Conservation (phyloP, 1,140 invertebrate species). For the Achatina immaculata region DNA sequence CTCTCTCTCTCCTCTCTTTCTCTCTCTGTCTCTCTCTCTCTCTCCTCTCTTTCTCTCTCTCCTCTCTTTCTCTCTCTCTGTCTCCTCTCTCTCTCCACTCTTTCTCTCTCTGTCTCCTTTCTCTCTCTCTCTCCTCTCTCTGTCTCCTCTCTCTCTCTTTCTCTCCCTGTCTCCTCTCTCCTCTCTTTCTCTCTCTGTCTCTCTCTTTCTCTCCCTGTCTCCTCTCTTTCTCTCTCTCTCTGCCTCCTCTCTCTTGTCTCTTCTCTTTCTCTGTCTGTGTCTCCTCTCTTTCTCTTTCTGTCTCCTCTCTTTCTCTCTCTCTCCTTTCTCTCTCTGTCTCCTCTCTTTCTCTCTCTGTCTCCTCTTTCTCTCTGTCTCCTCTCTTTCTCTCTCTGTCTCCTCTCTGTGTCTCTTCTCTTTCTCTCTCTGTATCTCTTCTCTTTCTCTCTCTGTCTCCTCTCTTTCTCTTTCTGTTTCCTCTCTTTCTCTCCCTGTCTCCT, state of each 20-base stretch:
- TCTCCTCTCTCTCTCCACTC: background rate
- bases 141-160: background rate
- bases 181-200: background rate
- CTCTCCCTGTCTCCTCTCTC: background rate
- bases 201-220: background rate
- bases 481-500: background rate
- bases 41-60: background rate
- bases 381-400: background rate
- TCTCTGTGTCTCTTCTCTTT: no score
- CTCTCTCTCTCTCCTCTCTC: background rate
- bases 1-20: background rate
- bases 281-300: no score
- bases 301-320: background rate
- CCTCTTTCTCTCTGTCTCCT: background rate
- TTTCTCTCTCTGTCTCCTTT: background rate
- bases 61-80: background rate
- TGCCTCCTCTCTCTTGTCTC: no score
- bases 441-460: background rate
- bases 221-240: no score
- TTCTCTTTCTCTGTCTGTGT: no score
- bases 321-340: background rate
- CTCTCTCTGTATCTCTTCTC: no score
- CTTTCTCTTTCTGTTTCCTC: background rate
- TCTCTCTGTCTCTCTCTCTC: background rate
- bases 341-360: background rate